A percentile compares a stretch with the other conserved stretches of the same genome.
Conservation (phyloP, 2,113 vertebrate genomes). For the Piaya cayana region DNA sequence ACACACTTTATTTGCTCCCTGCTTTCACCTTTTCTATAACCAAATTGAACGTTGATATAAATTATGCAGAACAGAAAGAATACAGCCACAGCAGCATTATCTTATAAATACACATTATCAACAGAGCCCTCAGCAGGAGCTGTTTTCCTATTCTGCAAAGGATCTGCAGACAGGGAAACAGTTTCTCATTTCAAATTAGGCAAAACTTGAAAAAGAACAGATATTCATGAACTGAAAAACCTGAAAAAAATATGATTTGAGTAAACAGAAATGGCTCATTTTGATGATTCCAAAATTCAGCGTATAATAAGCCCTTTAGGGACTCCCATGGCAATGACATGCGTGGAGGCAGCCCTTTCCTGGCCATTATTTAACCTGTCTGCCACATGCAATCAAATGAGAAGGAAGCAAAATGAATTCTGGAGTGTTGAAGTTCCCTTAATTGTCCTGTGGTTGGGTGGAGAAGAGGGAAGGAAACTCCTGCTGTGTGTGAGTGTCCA, state of each 20-base stretch:
- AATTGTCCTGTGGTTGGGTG: background rate
- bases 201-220: slow-evolving; percentile 14
- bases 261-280: slow-evolving; percentile 30
- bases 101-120: slow-evolving; percentile 32
- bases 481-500: background rate
- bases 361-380: background rate
- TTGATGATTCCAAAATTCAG: slow-evolving; percentile 19
- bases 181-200: slow-evolving; percentile 31
- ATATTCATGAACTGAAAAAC: slow-evolving; percentile 5
- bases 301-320: background rate
- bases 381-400: background rate
- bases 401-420: background rate
- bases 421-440: background rate
- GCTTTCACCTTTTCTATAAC: background rate
- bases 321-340: background rate
- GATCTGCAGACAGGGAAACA: slow-evolving; percentile 1
- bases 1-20: background rate
- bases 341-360: background rate
- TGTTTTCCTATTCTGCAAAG: slow-evolving; percentile 22
- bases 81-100: background rate
- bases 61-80: slow-evolving; percentile 22
- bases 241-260: background rate
- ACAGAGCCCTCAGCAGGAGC: slow-evolving; percentile 30
- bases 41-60: background rate
- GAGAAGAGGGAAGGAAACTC: background rate